Evolutionary conservation across 2,888 invertebrate species (phyloP).

Genomic region (Drosophila neonasuta): DNA sequence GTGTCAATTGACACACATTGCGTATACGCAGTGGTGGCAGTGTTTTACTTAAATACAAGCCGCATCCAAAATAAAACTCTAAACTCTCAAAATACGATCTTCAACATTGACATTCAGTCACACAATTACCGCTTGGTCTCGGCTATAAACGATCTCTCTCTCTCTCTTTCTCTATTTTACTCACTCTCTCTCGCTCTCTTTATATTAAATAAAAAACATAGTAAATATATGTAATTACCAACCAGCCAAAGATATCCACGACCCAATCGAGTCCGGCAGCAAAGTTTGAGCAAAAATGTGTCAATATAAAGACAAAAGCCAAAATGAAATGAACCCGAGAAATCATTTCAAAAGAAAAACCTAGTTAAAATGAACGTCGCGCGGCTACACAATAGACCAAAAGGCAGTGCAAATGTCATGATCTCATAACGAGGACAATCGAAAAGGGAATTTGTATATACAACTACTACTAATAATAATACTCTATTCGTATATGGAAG

Average conservation of each 20-base stretch:
- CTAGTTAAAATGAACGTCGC: conserved; percentile 70
- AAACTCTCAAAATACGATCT: neutral
- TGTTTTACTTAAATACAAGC: conserved; percentile 81
- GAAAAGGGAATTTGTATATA: conserved; percentile 21
- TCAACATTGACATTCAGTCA: conserved; percentile 24
- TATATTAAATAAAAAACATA: neutral
- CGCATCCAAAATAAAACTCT: conserved; percentile 50
- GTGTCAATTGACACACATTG: conserved; percentile 53
- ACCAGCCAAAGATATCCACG: conserved; percentile 47
- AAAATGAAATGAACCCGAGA: conserved; percentile 52
- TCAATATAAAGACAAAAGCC: conserved; percentile 81
- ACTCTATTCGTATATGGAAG: conserved; percentile 14
- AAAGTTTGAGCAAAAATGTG: conserved; percentile 82
- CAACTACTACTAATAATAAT: neutral
- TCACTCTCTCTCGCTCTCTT: neutral
- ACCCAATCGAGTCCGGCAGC: conserved; percentile 82
- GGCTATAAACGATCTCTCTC: conserved; percentile 48
- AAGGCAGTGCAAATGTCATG: conserved; percentile 64
- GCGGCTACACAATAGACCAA: conserved; percentile 79
- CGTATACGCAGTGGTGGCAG: conserved; percentile 82
- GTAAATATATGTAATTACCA: conserved; percentile 35
- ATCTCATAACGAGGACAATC: conserved; percentile 5
- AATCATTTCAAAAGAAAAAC: conserved; percentile 57
- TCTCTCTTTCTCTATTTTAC: neutral
- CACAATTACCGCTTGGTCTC: conserved; percentile 78